Conservation (phyloP, 2,797 vertebrate genomes). For the Gadopsis bispinosus region DNA sequence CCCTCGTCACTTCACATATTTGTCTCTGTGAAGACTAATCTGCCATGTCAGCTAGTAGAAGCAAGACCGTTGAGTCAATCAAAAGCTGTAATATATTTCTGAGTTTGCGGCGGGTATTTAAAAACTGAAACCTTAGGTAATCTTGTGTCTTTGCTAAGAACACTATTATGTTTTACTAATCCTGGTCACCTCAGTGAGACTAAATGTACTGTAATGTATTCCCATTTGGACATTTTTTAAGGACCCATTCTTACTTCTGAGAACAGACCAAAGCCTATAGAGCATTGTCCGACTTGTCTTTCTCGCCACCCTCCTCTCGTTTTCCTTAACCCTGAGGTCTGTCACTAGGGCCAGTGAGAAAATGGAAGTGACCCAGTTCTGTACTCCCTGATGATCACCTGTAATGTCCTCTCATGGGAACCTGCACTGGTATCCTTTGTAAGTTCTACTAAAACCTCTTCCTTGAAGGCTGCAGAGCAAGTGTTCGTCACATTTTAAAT, state of each 20-base stretch:
- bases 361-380: slow-evolving; percentile 49
- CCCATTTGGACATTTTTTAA: not conserved
- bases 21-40: not conserved
- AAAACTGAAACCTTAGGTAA: not conserved
- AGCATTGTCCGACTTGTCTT: slow-evolving; percentile 9
- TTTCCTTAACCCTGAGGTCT: slow-evolving; percentile 36
- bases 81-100: not conserved
- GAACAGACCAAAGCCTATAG: slow-evolving; percentile 4
- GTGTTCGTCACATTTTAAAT: slow-evolving; percentile 18
- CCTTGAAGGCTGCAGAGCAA: slow-evolving; percentile 33
- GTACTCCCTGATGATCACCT: slow-evolving; percentile 50
- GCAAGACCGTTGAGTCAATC: not conserved
- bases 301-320: not conserved
- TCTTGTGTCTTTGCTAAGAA: not conserved
- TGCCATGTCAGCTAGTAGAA: not conserved
- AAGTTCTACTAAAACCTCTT: slow-evolving; percentile 14
- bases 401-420: slow-evolving; percentile 36
- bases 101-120: not conserved
- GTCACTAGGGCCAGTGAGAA: slow-evolving; percentile 50
- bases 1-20: not conserved
- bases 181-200: not conserved
- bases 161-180: not conserved
- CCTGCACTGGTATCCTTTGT: slow-evolving; percentile 8
- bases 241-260: not conserved
- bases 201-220: not conserved